Evolutionary conservation across 2,888 invertebrate genomes (phyloP).

Genomic region (Byasa hedistus): DNA sequence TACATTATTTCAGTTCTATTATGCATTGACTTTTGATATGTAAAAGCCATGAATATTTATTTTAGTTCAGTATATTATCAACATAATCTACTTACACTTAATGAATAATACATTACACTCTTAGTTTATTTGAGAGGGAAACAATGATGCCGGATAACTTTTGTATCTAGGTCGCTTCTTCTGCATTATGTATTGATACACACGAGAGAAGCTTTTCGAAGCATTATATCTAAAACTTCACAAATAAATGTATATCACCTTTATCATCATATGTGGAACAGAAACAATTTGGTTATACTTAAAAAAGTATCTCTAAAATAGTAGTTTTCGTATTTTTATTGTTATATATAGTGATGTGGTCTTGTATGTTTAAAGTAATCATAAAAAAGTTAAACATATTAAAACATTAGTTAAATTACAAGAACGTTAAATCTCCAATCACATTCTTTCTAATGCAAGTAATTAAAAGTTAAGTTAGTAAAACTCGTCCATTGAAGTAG

Average conservation of each 20-base stretch:
- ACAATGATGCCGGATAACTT: slow-evolving; percentile 9
- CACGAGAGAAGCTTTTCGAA: neutral
- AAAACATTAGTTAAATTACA: too few relatives aligned
- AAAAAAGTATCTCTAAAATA: too few relatives aligned
- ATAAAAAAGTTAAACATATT: neutral
- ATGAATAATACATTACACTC: slow-evolving; percentile 8
- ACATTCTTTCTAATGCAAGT: neutral
- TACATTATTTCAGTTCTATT: neutral
- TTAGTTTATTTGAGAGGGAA: slow-evolving; percentile 3
- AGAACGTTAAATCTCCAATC: too few relatives aligned
- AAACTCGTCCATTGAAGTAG: neutral
- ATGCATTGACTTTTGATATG: too few relatives aligned
- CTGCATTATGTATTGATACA: slow-evolving; percentile 14
- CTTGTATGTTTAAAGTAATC: too few relatives aligned
- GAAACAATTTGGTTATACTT: too few relatives aligned
- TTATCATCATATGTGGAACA: too few relatives aligned
- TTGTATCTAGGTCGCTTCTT: slow-evolving; percentile 20
- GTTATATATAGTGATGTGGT: too few relatives aligned
- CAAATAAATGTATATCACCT: too few relatives aligned
- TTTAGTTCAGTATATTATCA: neutral
- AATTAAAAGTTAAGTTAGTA: neutral
- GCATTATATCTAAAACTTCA: neutral
- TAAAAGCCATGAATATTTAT: neutral
- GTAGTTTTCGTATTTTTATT: too few relatives aligned
- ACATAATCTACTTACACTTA: slow-evolving; percentile 1